Percentiles rank a stretch among this genome's conserved stretches.
phyloP scores from a whole-genome alignment of 2,888 invertebrate genomes.

The Glyphotaelius pellucidus region DNA sequence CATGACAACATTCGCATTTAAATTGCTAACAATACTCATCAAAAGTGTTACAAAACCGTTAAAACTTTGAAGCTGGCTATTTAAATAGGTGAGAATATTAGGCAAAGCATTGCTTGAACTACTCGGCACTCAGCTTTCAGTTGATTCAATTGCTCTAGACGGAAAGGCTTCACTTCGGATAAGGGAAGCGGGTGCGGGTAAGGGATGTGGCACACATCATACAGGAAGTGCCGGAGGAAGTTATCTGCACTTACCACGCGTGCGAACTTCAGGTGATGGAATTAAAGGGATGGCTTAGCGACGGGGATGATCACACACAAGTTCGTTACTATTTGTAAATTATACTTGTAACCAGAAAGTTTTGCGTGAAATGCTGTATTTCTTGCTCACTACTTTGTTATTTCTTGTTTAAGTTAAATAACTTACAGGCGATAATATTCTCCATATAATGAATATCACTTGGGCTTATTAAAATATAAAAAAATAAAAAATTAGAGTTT shows the following conservation, averaged over 20 bases:
- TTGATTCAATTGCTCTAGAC: slow-evolving; percentile 18
- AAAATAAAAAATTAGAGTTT: no score
- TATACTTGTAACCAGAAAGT: not conserved
- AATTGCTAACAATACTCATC: slow-evolving; percentile 32
- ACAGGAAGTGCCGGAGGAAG: slow-evolving; percentile 45
- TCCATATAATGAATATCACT: no score
- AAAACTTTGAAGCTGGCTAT: slow-evolving; percentile 32
- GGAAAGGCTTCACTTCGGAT: slow-evolving; percentile 4
- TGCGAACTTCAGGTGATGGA: slow-evolving; percentile 51
- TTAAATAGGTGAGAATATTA: slow-evolving; percentile 13
- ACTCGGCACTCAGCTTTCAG: slow-evolving; percentile 32
- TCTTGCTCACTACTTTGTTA: no score
- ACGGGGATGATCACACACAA: not conserved
- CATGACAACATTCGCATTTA: slow-evolving; percentile 10
- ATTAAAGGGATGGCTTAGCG: slow-evolving; percentile 26
- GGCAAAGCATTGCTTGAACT: slow-evolving; percentile 35
- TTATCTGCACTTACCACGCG: slow-evolving; percentile 44
- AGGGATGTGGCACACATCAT: slow-evolving; percentile 43
- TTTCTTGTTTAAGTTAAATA: no score
- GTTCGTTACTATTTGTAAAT: not conserved
- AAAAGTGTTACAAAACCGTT: slow-evolving; percentile 22
- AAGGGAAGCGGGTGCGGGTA: slow-evolving; percentile 2
- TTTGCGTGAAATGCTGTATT: not conserved
- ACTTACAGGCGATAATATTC: no score
- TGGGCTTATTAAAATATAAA: no score